These are phyloP conservation scores for Erethizon dorsatum DNA, from an alignment of 2,797 vertebrate species.

Conservation along the genomic window DNA sequence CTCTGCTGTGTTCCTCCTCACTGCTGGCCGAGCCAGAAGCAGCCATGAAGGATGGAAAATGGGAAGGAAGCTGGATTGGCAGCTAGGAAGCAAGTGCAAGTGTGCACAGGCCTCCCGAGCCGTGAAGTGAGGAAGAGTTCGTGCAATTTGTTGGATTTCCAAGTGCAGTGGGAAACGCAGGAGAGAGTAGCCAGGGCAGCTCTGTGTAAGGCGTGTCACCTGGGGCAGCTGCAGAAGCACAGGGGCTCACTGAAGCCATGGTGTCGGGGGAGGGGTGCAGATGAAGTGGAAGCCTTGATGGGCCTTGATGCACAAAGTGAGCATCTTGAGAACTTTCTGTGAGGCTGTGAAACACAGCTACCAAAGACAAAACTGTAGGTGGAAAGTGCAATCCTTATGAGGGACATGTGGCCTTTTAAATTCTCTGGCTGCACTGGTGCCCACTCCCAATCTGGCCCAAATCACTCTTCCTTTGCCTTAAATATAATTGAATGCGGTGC, in stretches of 20 bases:
- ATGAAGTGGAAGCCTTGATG: not conserved
- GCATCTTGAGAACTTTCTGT: not conserved
- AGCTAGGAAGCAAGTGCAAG: not conserved
- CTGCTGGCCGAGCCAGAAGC: not conserved
- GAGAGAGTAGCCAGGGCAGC: too few relatives aligned
- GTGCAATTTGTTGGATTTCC: not conserved
- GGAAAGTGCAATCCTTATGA: not conserved
- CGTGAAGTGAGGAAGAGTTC: not conserved
- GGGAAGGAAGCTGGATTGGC: not conserved
- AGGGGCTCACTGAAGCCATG: not conserved
- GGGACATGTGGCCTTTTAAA: not conserved
- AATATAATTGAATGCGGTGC: not conserved
- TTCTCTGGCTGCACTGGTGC: not conserved
- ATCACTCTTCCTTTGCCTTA: not conserved
- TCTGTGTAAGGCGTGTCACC: fast-evolving
- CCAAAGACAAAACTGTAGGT: not conserved
- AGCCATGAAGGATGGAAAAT: not conserved
- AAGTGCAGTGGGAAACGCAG: not conserved
- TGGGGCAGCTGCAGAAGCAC: not conserved
- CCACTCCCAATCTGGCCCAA: not conserved
- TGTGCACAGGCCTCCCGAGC: not conserved
- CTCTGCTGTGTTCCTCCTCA: not conserved
- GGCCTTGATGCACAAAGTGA: not conserved
- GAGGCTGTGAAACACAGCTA: not conserved
- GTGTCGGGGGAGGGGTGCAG: too few relatives aligned